Percentiles rank a stretch among this genome's conserved stretches.
Conservation (phyloP, 1,140 invertebrate genomes). For the Apis cerana region DNA sequence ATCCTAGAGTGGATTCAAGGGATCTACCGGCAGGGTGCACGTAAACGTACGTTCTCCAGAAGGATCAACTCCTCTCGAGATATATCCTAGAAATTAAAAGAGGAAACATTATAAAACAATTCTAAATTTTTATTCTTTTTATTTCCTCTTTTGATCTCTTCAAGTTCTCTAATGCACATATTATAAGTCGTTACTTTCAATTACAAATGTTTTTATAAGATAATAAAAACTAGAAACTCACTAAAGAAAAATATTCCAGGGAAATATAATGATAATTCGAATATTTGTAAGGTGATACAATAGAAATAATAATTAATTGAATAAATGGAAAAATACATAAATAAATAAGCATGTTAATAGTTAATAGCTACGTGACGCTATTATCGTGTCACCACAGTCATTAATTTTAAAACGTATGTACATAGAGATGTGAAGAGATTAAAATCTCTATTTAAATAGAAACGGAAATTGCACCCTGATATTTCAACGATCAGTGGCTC, state of each 20-base stretch:
- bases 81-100: conserved; percentile 2
- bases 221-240: no score
- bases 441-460: background rate
- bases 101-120: background rate
- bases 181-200: no score
- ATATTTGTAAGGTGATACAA: no score
- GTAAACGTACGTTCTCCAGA: conserved; percentile 83
- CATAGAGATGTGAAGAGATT: background rate
- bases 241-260: no score
- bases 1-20: conserved; percentile 88
- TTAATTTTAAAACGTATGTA: no score
- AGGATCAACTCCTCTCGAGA: background rate
- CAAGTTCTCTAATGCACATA: background rate
- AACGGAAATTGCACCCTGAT: conserved; percentile 46
- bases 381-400: no score
- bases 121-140: background rate
- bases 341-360: no score
- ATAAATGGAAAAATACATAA: no score
- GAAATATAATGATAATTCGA: no score
- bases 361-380: no score
- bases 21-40: conserved; percentile 84
- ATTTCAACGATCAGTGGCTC: conserved; percentile 47
- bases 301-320: no score
- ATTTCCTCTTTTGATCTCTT: background rate
- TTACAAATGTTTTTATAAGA: no score